Conservation (phyloP, 1,140 invertebrate genomes). For the Lanistes nyassanus region DNA sequence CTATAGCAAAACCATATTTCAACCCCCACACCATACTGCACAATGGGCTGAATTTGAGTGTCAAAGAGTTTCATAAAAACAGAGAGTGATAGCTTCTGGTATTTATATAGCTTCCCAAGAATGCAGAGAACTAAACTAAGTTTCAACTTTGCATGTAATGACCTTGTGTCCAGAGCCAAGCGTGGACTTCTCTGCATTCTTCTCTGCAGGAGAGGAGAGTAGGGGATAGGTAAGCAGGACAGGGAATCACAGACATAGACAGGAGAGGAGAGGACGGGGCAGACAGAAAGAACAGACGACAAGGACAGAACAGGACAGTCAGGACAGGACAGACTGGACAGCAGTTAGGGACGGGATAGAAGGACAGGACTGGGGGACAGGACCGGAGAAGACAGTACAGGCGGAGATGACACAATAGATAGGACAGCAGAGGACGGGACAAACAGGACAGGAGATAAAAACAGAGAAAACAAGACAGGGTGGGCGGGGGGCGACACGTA, state of each 20-base stretch:
- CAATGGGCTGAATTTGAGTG: too few relatives aligned
- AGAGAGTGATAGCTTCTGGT: too few relatives aligned
- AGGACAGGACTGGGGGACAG: neutral
- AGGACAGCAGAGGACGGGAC: neutral
- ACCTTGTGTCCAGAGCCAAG: too few relatives aligned
- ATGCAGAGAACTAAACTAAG: too few relatives aligned
- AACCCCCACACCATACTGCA: too few relatives aligned
- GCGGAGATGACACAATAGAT: neutral
- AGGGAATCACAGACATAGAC: neutral
- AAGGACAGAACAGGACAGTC: neutral
- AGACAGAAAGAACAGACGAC: neutral
- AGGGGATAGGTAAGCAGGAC: neutral
- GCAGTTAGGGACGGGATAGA: neutral
- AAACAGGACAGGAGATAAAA: neutral
- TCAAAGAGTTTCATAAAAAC: too few relatives aligned
- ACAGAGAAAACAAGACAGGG: neutral
- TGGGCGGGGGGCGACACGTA: neutral
- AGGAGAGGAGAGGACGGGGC: neutral
- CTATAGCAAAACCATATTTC: too few relatives aligned
- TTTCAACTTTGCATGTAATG: too few relatives aligned
- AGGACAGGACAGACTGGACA: neutral
- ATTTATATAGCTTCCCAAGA: too few relatives aligned
- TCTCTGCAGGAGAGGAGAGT: neutral
- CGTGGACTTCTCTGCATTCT: too few relatives aligned
- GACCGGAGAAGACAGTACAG: neutral